A percentile compares a stretch with the other conserved stretches of the same genome.
Evolutionary conservation across 2,113 vertebrate genomes (phyloP).

Genomic region (Xyrauchen texanus): DNA sequence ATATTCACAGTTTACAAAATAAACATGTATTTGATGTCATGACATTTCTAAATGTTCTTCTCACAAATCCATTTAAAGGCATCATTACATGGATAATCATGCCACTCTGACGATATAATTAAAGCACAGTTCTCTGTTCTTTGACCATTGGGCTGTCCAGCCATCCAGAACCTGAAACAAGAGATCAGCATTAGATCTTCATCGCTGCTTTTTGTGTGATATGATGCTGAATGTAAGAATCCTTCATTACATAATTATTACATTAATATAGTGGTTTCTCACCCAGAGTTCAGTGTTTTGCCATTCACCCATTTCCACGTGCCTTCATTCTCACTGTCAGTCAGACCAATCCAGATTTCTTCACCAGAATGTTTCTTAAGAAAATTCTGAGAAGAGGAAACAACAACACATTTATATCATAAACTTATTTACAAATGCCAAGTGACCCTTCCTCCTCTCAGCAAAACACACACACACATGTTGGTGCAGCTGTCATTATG

Average conservation of each 20-base stretch:
- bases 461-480: background rate
- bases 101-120: background rate
- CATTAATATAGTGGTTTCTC: background rate
- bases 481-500: background rate
- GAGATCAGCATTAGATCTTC: no score
- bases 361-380: background rate
- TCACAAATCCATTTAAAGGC: no score
- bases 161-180: background rate
- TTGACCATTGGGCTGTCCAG: background rate
- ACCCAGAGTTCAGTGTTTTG: background rate
- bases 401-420: background rate
- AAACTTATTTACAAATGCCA: background rate
- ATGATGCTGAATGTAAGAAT: background rate
- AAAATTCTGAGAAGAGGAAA: background rate
- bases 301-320: conserved; percentile 11
- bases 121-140: background rate
- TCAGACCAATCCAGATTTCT: background rate
- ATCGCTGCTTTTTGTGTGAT: no score
- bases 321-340: background rate
- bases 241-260: background rate
- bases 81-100: background rate
- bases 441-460: background rate
- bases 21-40: no score
- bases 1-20: no score
- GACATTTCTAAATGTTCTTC: no score